Evolutionary conservation across 2,888 invertebrate genomes (phyloP), one percentile per base, ranked within the genome.

Genomic region (Lagria hirta): DNA sequence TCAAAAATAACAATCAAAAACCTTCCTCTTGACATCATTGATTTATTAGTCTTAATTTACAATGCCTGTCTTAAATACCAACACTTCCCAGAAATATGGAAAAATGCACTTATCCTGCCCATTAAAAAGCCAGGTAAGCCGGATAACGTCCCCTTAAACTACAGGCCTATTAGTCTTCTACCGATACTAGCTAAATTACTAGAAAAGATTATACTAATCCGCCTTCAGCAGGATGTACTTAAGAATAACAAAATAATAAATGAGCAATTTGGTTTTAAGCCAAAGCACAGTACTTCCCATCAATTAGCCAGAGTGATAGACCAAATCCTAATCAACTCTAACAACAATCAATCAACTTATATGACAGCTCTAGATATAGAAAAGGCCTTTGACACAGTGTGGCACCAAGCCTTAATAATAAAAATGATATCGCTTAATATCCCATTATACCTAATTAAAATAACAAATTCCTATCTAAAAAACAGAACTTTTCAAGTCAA

Each of bases 221-320:
- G 29, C 10, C 10, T 29, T 4, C n/a, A 8, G 4, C 4, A 29
- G 5, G n/a, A 12, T 14, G 7, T 5, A 3, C 4, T 4, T 7
- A 14, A 29, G 13, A 10, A 10, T 6, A 29, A 29, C 10, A n/a
- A 12, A 5, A 29, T 29, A 13, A 13, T 4, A 4, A 8, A 8
- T 11, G 29, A 29, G 12, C 29, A 29, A 29, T 29, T 13, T 29
- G 29, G 29, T 5, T 29, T 29, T 11, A 29, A 8, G 13, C 29
- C 10, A 8, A 29, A 14, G 4, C 29, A 12, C 4, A 12, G n/a
- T 29, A 12, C 29, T 4, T 10, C 14, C 4, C 29, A 12, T 7
- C 29, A 29, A 29, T 7, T 29, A 12, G 4, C 8, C 4, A 24
- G 8, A 8, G 5, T 8, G 4, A 24, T 5, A 8, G 26, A 24